Conservation (phyloP, 2,797 vertebrate species). For the Coluber constrictor region DNA sequence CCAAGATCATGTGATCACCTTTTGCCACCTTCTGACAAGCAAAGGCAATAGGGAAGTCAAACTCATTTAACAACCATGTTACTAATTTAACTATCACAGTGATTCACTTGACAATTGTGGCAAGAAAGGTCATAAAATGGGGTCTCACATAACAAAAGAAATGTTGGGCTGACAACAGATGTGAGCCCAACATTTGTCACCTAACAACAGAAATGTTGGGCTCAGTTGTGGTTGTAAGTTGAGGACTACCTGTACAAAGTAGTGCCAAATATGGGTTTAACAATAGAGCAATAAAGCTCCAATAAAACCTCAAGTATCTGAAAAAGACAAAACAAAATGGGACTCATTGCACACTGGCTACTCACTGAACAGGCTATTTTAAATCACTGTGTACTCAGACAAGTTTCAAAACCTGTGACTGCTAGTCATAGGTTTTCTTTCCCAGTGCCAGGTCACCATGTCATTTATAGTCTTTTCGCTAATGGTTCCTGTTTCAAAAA, state of each 20-base stretch:
- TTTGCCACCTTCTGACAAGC: background rate
- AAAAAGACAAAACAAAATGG: background rate
- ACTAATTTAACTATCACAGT: background rate
- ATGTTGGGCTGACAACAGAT: too few relatives aligned
- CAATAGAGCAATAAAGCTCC: conserved; percentile 9
- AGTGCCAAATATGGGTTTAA: conserved; percentile 7
- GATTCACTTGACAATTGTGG: background rate
- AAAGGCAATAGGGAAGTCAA: background rate
- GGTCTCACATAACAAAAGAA: background rate
- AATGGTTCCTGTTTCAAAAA: background rate
- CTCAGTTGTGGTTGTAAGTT: background rate
- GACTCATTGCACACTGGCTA: conserved; percentile 1
- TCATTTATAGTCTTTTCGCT: conserved; percentile 4
- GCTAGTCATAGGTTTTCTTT: background rate
- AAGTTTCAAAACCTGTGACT: conserved; percentile 14
- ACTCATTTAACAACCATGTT: background rate
- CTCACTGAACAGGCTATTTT: conserved; percentile 21
- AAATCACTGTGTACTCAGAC: conserved; percentile 12
- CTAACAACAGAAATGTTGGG: background rate
- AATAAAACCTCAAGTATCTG: background rate
- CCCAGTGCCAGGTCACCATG: background rate
- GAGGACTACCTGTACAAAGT: background rate
- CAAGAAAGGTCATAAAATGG: background rate
- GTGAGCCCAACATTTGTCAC: background rate
- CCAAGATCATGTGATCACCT: background rate